phyloP scores from a whole-genome alignment of 2,888 invertebrate species.

The Ennomos quercinarius region DNA sequence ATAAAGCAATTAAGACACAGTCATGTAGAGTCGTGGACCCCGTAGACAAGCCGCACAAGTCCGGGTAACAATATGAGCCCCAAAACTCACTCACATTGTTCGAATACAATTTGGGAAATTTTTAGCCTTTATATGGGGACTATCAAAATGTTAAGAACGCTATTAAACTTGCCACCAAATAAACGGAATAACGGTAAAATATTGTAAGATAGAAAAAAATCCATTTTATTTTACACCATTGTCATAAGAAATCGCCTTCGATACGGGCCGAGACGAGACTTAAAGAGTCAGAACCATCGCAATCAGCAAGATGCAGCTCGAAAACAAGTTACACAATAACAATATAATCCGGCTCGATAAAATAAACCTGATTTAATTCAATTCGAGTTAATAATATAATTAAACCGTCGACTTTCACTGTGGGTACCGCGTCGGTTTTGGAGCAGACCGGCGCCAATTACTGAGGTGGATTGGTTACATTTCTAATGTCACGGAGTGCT shows the following conservation, averaged over 20 bases:
- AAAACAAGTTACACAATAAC: conserved; percentile 20
- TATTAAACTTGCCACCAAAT: too few relatives aligned
- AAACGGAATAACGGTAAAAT: too few relatives aligned
- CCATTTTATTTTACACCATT: too few relatives aligned
- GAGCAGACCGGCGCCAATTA: conserved; percentile 6
- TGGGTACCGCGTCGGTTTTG: conserved; percentile 1
- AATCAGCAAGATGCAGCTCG: conserved; percentile 11
- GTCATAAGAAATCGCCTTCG: background rate
- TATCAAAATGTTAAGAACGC: too few relatives aligned
- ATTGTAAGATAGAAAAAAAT: too few relatives aligned
- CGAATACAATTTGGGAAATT: too few relatives aligned
- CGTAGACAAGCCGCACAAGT: too few relatives aligned
- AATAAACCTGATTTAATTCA: conserved; percentile 9
- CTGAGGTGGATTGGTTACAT: background rate
- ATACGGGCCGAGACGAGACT: background rate
- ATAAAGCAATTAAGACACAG: too few relatives aligned
- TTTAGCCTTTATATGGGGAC: too few relatives aligned
- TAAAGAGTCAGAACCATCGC: conserved; percentile 13
- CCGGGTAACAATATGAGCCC: too few relatives aligned
- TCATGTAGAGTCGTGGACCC: too few relatives aligned
- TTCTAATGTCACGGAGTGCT: conserved; percentile 19
- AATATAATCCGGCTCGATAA: background rate
- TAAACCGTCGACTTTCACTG: conserved; percentile 24
- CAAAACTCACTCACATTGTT: too few relatives aligned
- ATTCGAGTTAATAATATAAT: conserved; percentile 6